Evolutionary conservation across 2,113 vertebrate genomes (phyloP), one percentile per base, ranked within the genome.

Genomic region (Uria aalge): DNA sequence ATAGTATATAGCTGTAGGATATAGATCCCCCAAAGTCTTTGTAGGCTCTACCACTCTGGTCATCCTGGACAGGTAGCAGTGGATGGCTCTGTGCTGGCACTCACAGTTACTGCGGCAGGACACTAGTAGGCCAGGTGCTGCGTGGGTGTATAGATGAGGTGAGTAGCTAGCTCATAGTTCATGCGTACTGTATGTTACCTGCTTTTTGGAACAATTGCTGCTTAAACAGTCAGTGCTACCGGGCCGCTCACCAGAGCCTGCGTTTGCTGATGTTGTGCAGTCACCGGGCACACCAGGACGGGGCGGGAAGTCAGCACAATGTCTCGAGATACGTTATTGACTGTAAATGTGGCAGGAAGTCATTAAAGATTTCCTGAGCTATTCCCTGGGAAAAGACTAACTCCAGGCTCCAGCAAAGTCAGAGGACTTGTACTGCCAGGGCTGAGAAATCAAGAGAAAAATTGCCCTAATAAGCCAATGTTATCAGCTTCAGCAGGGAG

Each of bases 331-430:
- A 92, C 0, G 1, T 82, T 97, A 96, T 84, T 69, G 0, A 36
- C 72, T 84, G 68, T 79, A 80, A 91, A 96, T 89, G 88, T 79
- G 83, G 80, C 76, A 92, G 95, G 94, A 96, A 95, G 80, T 91
- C 86, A 94, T 96, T 95, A 94, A 95, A 89, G 77, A 94, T 48
- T 95, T 96, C 92, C 89, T 91, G 88, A 93, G 52, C 68, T 68
- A 2, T 86, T 91, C 86, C 69, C 83, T 94, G 69, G 80, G 92
- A 94, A 95, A 94, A 95, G 13, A 36, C 19, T 71, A 71, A 12
- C 30, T 92, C 52, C 52, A 88, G 68, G 47, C 52, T 86, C 64
- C 16, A 3, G 48, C 69, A 69, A 57, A 88, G 30, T 24, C 66
- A 75, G 47, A 57, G 36, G 20, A 40, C 19, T 92, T 76, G 45